Evolutionary conservation across 2,888 invertebrate species (phyloP), one percentile per base, ranked within the genome.

Genomic region (Ellobium chinense): DNA sequence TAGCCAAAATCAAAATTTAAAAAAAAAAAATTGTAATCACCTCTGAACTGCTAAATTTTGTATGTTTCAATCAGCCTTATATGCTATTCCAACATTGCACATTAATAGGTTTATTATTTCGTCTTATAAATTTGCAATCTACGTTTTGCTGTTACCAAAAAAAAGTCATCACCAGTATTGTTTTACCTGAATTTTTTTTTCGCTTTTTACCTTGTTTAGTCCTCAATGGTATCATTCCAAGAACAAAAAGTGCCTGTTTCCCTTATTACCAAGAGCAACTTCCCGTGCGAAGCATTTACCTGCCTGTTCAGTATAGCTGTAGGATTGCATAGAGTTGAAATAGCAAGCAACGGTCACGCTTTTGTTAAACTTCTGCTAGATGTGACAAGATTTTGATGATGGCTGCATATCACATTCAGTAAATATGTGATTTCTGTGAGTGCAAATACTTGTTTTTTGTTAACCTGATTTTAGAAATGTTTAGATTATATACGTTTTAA

Each of bases 241-340:
- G n/a, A 69, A 39, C 18, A 34, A 58, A 58, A 56, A 72, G 72
- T 72, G 72, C 72, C 72, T 72, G 72, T 14, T 27, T 58, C n/a
- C n/a, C n/a, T 27, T 63, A 63, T 63, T 24, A 5, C 46, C 46
- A 46, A 12, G 18, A 46, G 46, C 46, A 46, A 46, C 7, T 46
- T 46, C 46, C 7, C 9, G 7, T 46, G 18, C 18, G 27, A 63
- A 63, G 63, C 24, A 29, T 31, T 63, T 63, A 63, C 27, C 63
- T 18, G 27, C 27, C 21, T 58, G 58, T 58, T 58, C 58, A 63
- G 63, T 29, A 29, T 29, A 29, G 24, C 29, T 29, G 24, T 27
- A 60, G 27, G 9, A 14, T 60, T 7, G 7, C n/a, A 7, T 60
- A 18, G 31, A 29, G 29, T 63, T n/a, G 12, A 63, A 63, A 27